Base-by-base conservation (phyloP, 2,888 invertebrate species). In the Tenthredo notha region DNA sequence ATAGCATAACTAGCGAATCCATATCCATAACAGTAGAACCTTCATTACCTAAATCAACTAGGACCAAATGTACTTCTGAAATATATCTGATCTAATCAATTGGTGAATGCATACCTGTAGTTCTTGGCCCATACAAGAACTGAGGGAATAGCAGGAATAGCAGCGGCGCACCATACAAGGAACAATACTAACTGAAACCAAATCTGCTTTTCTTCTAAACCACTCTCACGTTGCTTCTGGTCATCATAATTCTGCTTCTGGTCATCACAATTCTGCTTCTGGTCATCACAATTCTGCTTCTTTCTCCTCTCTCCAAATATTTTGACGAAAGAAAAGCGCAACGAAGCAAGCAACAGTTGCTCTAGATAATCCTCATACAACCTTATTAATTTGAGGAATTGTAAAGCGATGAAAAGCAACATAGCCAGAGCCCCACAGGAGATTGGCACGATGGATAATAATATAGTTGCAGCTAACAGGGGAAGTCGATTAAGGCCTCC, bases 101-200 rank as follows among this genome's bases (percentile, higher is more conserved):
- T 78, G 5, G 80, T 78, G 85, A 82, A 21, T 78, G 94, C 94
- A 95, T 94, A 97, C 97, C 95, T 95, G 89, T 96, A 97, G 94
- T 96, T 97, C 90, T 96, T 96, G 0, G 97, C 96, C 98, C 98
- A 98, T 6, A 97, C 96, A 67, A 98, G 92, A 21, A 96, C 95
- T 67, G 96, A 95, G 0, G 98, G 97, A 15, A 96, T 88, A 93
- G 97, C 97, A 61, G 97, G 93, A n/a, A 95, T 87, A 0, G 97
- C 94, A 47, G 96, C 94, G 21, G 95, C 91, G 84, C 95, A 91
- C 95, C 97, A 96, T 88, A 97, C 91, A 83, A 96, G 93, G 89
- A 97, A 96, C 89, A 97, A 92, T 86, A 96, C 95, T 90, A 97
- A 95, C 91, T 97, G 97, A 92, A 97, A 97, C 90, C 97, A 95